Evolutionary conservation across 2,113 vertebrate genomes (phyloP).

Genomic region (Myrmecophaga tridactyla): DNA sequence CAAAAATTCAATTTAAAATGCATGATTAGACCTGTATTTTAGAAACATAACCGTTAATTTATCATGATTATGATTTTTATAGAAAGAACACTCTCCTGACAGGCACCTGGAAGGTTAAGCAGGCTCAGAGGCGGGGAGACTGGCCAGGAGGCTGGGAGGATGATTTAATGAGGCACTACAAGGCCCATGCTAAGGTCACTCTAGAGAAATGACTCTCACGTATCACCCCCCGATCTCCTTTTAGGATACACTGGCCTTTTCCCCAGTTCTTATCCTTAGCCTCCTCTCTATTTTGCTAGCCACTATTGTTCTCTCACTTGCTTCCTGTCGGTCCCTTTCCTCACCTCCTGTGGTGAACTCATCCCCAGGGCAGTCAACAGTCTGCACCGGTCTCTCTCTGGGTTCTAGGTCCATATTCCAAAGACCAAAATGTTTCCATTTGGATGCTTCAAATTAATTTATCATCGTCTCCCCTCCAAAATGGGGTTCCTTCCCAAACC

Average conservation of each 20-base stretch:
- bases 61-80: not conserved
- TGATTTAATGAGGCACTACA: not conserved
- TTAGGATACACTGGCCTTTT: not conserved
- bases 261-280: not conserved
- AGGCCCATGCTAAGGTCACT: not conserved
- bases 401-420: not conserved
- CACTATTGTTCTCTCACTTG: not conserved
- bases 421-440: not conserved
- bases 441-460: not conserved
- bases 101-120: not conserved
- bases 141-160: not conserved
- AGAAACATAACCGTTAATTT: not conserved
- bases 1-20: not conserved
- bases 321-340: not conserved
- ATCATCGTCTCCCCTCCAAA: not conserved
- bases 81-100: not conserved
- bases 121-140: not conserved
- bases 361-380: fast-evolving
- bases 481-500: not conserved
- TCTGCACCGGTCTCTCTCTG: not conserved
- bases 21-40: not conserved
- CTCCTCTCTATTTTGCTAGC: not conserved
- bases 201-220: fast-evolving
- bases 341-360: not conserved
- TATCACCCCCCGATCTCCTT: not conserved